Evolutionary conservation across 2,797 vertebrate genomes (phyloP).

Genomic region (Astyanax mexicanus): DNA sequence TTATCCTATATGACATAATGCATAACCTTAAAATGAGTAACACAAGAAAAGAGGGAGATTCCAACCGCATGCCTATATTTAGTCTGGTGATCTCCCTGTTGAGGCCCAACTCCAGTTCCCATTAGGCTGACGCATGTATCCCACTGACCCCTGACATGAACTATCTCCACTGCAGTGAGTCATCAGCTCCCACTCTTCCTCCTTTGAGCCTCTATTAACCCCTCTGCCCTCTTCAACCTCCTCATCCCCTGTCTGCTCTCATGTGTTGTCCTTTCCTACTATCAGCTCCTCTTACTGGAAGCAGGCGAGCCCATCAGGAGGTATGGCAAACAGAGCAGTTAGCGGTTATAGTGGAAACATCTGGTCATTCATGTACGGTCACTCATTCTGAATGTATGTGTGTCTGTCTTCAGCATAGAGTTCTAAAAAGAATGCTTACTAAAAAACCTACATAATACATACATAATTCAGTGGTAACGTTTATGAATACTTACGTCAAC

Average conservation of each 20-base stretch:
- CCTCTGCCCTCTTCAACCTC: constrained; percentile 45
- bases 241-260: constrained; percentile 51
- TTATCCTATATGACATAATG: constrained; percentile 17
- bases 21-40: constrained; percentile 28
- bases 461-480: constrained; percentile 12
- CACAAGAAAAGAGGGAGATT: constrained; percentile 37
- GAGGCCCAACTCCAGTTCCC: constrained; percentile 37
- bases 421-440: too few species aligned
- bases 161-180: constrained; percentile 63
- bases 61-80: constrained; percentile 30
- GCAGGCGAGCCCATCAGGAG: constrained; percentile 26
- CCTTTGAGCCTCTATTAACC: constrained; percentile 30
- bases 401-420: too few species aligned
- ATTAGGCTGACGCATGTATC: constrained; percentile 33
- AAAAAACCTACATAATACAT: too few species aligned
- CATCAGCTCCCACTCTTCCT: constrained; percentile 56
- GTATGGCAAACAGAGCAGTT: background rate
- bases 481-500: constrained; percentile 19
- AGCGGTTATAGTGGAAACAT: background rate
- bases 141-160: constrained; percentile 44
- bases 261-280: constrained; percentile 41
- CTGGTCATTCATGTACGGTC: background rate
- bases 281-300: constrained; percentile 62
- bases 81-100: constrained; percentile 23
- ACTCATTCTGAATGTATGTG: background rate